Percentiles rank a stretch among this genome's conserved stretches.
phyloP scores from a whole-genome alignment of 2,113 vertebrate genomes.

The Bufo gargarizans region DNA sequence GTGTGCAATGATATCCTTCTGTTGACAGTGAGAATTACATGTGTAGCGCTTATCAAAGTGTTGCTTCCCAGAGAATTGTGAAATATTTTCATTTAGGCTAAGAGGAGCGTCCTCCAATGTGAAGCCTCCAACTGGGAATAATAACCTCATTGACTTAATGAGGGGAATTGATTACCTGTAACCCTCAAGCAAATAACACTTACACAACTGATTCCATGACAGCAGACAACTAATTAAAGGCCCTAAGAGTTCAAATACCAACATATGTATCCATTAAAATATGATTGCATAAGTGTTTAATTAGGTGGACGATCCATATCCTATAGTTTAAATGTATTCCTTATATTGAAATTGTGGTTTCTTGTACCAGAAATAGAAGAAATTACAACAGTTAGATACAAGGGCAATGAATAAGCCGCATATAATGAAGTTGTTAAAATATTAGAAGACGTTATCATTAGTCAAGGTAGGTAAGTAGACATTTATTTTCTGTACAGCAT shows the following conservation, averaged over 20 bases:
- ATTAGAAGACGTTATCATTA: neutral
- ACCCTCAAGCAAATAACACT: slow-evolving; percentile 54
- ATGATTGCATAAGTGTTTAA: slow-evolving; percentile 16
- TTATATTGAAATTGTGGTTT: neutral
- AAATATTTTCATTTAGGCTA: slow-evolving; percentile 7
- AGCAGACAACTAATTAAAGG: slow-evolving; percentile 32
- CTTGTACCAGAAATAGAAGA: neutral
- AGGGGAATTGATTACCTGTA: slow-evolving; percentile 54
- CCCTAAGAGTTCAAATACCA: slow-evolving; percentile 32
- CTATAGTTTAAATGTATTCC: neutral
- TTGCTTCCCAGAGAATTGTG: neutral
- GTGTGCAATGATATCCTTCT: slow-evolving; percentile 7
- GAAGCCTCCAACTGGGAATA: neutral
- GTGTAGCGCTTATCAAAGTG: slow-evolving; percentile 25
- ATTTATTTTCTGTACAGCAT: neutral
- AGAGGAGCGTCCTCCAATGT: neutral
- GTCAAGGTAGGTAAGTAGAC: neutral
- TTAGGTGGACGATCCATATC: neutral
- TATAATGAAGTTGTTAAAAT: neutral
- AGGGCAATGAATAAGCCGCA: neutral
- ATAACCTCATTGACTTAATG: slow-evolving; percentile 40
- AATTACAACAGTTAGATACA: neutral
- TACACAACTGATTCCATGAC: slow-evolving; percentile 27
- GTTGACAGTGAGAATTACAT: slow-evolving; percentile 42
- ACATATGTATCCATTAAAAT: slow-evolving; percentile 34